Base-by-base conservation (phyloP, 2,113 vertebrate genomes). In the Rhombomys opimus region DNA sequence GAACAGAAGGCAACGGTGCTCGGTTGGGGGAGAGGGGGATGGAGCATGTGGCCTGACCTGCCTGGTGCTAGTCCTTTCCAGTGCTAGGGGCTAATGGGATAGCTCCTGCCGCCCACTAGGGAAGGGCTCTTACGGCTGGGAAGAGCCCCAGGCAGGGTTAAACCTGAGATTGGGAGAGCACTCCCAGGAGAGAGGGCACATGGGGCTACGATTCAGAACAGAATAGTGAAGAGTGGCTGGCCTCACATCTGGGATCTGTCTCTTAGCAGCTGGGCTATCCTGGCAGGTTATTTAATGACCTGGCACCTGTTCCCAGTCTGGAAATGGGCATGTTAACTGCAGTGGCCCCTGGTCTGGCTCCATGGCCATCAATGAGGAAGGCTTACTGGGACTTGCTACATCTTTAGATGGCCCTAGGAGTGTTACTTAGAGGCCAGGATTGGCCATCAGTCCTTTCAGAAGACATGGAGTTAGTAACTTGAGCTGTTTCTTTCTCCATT, bases 1-100 rank as follows among this genome's bases (percentile, higher is more conserved):
- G 97, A 98, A 99, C 98, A 98, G 98, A 99, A 99, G 77, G 98
- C 98, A 99, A 99, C 0, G 98, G 98, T 98, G 98, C 94, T 98
- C 97, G 98, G 98, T 97, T 98, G 97, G 97, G 95, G 97, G 88
- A 85, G n/a, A 32, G 91, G 88, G 84, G 92, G 87, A 93, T 9
- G 75, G 80, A 73, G 96, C 89, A 13, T 97, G 97, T 89, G 67
- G 88, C 82, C 72, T 86, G 59, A 77, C 38, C 87, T 95, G 82
- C 70, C 30, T 11, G 30, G 54, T 61, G 4, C 25, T n/a, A 82
- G 72, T 61, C 87, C 89, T 90, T 87, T 65, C 65, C 81, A 46
- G 12, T 3, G 70, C 38, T 30, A 41, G 73, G 67, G 52, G 52
- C 75, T 85, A 27, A 27, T 57, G 30, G 27, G 46, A 1, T 65